Evolutionary conservation across 2,888 invertebrate species (phyloP), one percentile per base, ranked within the genome.

Genomic region (Tetramorium bicarinatum): DNA sequence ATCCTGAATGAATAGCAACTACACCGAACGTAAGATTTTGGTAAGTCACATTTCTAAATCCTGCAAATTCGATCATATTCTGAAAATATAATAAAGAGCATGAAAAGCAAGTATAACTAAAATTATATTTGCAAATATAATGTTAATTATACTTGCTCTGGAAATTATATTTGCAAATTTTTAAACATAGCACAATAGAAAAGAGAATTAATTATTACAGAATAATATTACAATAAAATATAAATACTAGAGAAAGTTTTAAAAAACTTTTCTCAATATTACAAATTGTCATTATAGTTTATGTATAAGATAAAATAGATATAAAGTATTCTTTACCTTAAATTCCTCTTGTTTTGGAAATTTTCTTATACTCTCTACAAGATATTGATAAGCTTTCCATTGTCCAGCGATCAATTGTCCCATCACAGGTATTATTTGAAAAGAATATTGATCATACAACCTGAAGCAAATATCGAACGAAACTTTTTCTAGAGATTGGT

Each of bases 301-400:
- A 62, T n/a, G 7, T 47, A 6, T 1, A 77, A 49, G 38, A 49
- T 49, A 77, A 54, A 67, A 44, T 25, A 49, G 3, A 44, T 72
- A 25, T 72, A 15, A 29, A 52, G 7, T n/a, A 49, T 74, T 13
- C 7, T 74, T 89, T 90, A 94, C 95, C 87, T 94, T 93, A 66
- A 95, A 94, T 25, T 94, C 92, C 77, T 95, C 98, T 96, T 99
- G 99, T 91, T 97, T 96, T 0, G 99, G 99, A 95, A 99, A 99
- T 94, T 98, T 97, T 54, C 99, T 96, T 90, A 99, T 99, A 95
- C 99, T 99, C 95, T 99, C 99, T 0, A 99, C 99, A 61, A 99
- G 96, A 95, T 99, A 99, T 95, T 99, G 98, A 95, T 99, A 99
- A 0, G 99, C 97, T 86, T 98, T 96, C 98, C 99, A 99, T 95